Evolutionary conservation across 2,113 vertebrate species (phyloP).

Genomic region (Amia ocellicauda): DNA sequence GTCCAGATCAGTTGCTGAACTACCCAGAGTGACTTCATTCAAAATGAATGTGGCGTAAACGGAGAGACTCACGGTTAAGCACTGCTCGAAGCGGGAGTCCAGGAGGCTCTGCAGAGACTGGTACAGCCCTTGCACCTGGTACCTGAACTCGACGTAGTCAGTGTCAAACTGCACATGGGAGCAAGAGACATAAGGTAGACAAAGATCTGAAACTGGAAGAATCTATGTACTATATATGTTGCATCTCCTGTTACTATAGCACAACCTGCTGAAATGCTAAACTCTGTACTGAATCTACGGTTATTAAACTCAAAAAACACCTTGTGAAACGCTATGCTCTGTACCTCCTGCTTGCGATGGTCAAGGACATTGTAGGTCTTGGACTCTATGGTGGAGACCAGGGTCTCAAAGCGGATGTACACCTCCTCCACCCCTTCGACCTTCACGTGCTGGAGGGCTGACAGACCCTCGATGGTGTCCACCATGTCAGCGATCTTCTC

Average conservation of each 20-base stretch:
- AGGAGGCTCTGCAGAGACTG: slow-evolving; percentile 65
- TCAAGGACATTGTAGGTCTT: slow-evolving; percentile 76
- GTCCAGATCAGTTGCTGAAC: no score
- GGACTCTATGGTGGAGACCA: slow-evolving; percentile 59
- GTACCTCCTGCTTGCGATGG: slow-evolving; percentile 69
- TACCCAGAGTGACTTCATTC: no score
- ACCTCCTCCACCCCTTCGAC: slow-evolving; percentile 76
- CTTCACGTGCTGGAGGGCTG: slow-evolving; percentile 61
- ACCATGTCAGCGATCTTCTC: slow-evolving; percentile 73
- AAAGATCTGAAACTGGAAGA: no score
- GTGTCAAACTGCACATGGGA: slow-evolving; percentile 69
- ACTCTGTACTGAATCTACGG: no score
- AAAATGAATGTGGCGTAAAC: no score
- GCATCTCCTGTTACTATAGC: neutral
- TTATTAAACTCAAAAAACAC: no score
- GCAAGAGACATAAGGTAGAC: neutral
- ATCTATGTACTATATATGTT: neutral
- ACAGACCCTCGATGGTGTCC: slow-evolving; percentile 63
- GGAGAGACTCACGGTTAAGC: slow-evolving; percentile 63
- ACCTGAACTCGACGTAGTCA: slow-evolving; percentile 73
- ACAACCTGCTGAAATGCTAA: neutral
- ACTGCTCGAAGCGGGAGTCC: slow-evolving; percentile 67
- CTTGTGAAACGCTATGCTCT: neutral
- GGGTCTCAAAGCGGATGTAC: slow-evolving; percentile 55
- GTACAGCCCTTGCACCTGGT: slow-evolving; percentile 63